Base-by-base conservation (phyloP, 2,113 vertebrate genomes). In the Catharus bicknelli region DNA sequence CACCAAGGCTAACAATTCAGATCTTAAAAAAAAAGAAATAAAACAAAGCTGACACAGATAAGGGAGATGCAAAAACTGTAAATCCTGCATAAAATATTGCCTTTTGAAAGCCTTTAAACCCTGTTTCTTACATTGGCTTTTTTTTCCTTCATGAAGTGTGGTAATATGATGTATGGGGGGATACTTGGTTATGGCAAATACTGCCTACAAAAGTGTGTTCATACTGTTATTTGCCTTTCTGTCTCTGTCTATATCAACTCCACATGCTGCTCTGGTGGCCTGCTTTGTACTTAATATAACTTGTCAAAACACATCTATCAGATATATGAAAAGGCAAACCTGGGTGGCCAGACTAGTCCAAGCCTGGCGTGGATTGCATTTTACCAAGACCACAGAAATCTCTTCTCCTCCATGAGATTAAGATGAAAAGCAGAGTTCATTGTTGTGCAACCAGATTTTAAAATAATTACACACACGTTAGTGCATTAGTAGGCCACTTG, bases 271-370 rank as follows among this genome's bases (percentile, higher is more conserved):
- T 96, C 96, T 91, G 86, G 96, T 97, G 97, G 97, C 97, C 88
- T 94, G 94, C 97, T 98, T 98, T 98, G 97, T 98, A 98, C 97
- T 98, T 98, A 97, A 98, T 98, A 97, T 97, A 97, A 97, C 97
- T 97, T 98, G 98, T 98, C 98, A 98, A 97, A 98, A 98, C 97
- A 97, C 95, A 98, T 98, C 98, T 98, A 97, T 98, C 97, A 97
- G 97, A 93, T 90, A 94, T 89, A 95, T 79, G 40, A 97, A 96
- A 97, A 96, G 86, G 88, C 93, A 97, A 97, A 96, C 93, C 94
- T 97, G 97, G 98, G 98, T 98, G 98, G 98, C 83, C 97, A 95
- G 94, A 70, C 92, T 89, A 83, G 96, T 42, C 95, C 97, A 93
- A 97, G 96, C 96, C 83, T 87, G 81, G 97, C 4, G 74, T 74